Conservation (phyloP, 2,113 vertebrate species). For the Channa argus region DNA sequence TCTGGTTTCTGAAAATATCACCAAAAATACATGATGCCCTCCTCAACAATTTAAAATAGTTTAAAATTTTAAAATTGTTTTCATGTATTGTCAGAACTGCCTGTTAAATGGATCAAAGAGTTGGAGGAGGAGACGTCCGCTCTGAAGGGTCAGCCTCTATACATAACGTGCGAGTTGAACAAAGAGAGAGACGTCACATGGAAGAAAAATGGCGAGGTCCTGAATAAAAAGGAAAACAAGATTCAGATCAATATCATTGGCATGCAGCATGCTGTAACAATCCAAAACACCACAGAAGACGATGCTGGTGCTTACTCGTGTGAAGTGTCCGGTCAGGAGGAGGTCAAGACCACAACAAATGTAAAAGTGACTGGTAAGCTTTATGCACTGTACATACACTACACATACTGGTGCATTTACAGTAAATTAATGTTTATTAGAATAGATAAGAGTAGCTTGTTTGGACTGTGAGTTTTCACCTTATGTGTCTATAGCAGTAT, state of each 20-base stretch:
- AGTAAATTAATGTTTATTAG: background rate
- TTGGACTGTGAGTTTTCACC: too few species aligned
- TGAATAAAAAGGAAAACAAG: slow-evolving; percentile 85
- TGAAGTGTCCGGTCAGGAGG: slow-evolving; percentile 81
- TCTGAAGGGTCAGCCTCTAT: slow-evolving; percentile 91
- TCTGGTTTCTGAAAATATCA: too few species aligned
- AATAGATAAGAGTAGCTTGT: background rate
- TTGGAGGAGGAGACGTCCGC: slow-evolving; percentile 92
- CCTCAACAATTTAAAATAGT: too few species aligned
- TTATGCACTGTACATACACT: background rate
- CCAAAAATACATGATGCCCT: too few species aligned
- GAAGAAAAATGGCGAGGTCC: slow-evolving; percentile 89
- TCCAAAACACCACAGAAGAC: slow-evolving; percentile 84
- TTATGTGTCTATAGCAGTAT: too few species aligned
- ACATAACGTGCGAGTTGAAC: slow-evolving; percentile 94
- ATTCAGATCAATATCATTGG: slow-evolving; percentile 91
- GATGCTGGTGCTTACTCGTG: slow-evolving; percentile 90
- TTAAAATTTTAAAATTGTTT: background rate
- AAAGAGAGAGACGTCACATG: slow-evolving; percentile 94
- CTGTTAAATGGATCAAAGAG: slow-evolving; percentile 91
- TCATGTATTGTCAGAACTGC: slow-evolving; percentile 84
- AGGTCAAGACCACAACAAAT: slow-evolving; percentile 87
- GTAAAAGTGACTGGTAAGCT: slow-evolving; percentile 92
- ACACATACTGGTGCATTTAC: background rate
- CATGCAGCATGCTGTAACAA: slow-evolving; percentile 88